Conservation (phyloP, 2,797 vertebrate species). For the Tadarida brasiliensis region DNA sequence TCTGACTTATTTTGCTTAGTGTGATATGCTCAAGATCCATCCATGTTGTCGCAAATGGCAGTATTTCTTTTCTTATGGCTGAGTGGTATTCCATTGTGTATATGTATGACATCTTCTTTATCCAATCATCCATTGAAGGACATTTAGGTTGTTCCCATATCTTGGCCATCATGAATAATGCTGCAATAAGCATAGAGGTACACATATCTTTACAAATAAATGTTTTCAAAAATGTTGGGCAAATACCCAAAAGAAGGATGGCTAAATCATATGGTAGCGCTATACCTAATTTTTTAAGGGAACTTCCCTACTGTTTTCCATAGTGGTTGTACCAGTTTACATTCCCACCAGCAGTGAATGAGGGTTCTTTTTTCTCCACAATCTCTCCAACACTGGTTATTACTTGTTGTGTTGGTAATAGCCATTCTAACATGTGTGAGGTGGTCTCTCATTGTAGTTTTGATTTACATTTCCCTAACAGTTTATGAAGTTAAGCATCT, state of each 20-base stretch:
- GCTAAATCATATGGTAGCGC: background rate
- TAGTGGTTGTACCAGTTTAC: background rate
- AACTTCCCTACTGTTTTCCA: background rate
- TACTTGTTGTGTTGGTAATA: background rate
- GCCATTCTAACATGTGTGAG: background rate
- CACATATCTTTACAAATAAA: background rate
- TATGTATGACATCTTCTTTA: background rate
- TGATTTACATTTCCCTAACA: background rate
- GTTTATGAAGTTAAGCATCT: background rate
- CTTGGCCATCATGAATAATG: background rate
- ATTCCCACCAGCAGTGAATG: background rate
- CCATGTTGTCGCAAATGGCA: background rate
- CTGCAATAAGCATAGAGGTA: background rate
- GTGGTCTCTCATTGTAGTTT: background rate
- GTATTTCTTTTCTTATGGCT: background rate
- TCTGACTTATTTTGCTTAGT: background rate
- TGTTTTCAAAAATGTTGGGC: background rate
- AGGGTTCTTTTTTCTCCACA: background rate
- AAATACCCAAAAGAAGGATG: background rate
- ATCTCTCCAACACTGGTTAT: background rate
- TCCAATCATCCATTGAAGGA: background rate
- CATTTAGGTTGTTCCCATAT: background rate
- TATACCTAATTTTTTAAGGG: background rate
- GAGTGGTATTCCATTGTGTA: background rate
- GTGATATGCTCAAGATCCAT: background rate